A percentile compares a stretch with the other conserved stretches of the same genome.
Conservation (phyloP, 2,113 vertebrate species). For the Patagioenas fasciata region DNA sequence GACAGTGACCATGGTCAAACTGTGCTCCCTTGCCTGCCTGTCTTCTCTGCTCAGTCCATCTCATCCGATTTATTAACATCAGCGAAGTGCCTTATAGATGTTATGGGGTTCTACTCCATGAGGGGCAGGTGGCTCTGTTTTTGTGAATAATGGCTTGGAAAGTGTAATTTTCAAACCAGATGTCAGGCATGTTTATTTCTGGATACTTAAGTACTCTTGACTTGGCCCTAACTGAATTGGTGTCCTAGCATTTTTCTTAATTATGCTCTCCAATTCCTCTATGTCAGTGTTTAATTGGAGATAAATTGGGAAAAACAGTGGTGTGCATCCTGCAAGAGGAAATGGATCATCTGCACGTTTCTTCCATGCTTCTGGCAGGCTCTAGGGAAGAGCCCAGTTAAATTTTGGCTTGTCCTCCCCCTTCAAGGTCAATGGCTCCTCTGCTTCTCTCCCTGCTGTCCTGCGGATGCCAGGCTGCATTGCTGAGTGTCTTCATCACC, state of each 20-base stretch:
- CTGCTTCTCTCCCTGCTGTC: neutral
- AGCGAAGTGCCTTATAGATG: too few relatives aligned
- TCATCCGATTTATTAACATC: too few relatives aligned
- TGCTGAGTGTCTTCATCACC: neutral
- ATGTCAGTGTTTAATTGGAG: neutral
- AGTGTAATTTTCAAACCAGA: neutral
- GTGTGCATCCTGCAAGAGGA: neutral
- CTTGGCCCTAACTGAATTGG: conserved; percentile 9
- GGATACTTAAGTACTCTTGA: neutral
- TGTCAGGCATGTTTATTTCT: neutral
- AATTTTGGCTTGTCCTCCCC: neutral
- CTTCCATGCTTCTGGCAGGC: neutral
- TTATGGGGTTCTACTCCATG: too few relatives aligned
- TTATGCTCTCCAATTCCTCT: conserved; percentile 14
- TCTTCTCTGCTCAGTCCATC: too few relatives aligned
- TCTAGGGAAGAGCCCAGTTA: neutral
- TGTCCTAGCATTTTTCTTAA: conserved; percentile 40
- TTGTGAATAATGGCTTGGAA: neutral
- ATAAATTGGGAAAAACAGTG: neutral
- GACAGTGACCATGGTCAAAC: too few relatives aligned
- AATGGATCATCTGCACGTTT: neutral
- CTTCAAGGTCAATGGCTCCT: neutral
- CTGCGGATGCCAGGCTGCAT: neutral
- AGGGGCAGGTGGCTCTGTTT: neutral
- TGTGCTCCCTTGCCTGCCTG: too few relatives aligned